Conservation (phyloP, 1,140 invertebrate species). For the Teleogryllus occipitalis region DNA sequence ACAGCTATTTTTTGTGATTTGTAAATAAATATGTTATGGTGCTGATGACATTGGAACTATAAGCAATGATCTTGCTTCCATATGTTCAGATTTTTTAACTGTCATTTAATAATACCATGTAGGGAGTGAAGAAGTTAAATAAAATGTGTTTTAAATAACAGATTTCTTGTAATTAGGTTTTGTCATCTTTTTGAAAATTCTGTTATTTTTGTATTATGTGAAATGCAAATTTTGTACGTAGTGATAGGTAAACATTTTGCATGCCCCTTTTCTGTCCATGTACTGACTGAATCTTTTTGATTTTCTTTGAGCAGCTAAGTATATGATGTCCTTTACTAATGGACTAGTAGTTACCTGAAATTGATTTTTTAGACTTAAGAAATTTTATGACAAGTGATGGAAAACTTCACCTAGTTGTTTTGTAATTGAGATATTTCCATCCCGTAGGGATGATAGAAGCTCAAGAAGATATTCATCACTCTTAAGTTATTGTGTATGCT, state of each 20-base stretch:
- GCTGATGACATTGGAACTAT: background rate
- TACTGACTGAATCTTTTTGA: background rate
- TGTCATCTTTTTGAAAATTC: background rate
- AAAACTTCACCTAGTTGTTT: background rate
- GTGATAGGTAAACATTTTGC: background rate
- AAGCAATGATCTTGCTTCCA: background rate
- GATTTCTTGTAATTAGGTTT: background rate
- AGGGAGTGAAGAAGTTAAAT: background rate
- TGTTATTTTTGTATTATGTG: background rate
- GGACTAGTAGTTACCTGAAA: background rate
- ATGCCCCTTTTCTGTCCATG: background rate
- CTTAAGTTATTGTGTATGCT: background rate
- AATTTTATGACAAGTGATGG: background rate
- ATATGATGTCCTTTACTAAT: background rate
- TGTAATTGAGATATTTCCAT: background rate
- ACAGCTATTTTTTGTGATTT: background rate
- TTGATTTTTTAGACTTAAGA: background rate
- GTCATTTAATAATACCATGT: background rate
- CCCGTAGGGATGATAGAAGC: background rate
- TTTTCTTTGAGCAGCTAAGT: background rate
- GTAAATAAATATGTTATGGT: background rate
- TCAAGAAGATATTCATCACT: background rate
- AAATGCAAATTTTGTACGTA: background rate
- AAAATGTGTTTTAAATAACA: background rate
- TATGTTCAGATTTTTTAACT: background rate